phyloP scores from a whole-genome alignment of 2,113 vertebrate species.

The Paratilapia polleni region DNA sequence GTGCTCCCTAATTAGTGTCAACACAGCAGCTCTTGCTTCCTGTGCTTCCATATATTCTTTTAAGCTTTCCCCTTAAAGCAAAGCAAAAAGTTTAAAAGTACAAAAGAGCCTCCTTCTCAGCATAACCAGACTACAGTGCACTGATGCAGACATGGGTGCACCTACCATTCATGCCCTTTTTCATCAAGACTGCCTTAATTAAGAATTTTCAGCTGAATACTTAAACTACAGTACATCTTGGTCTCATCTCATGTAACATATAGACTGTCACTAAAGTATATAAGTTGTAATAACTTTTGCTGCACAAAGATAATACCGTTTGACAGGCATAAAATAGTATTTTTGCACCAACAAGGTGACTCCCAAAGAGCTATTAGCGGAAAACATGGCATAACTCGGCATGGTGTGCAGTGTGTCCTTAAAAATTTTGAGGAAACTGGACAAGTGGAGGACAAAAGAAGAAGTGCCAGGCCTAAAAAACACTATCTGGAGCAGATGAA shows the following conservation, averaged over 20 bases:
- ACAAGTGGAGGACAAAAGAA: no score
- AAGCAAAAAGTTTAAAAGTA: not conserved
- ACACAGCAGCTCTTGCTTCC: constrained; percentile 9
- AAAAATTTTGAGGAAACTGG: no score
- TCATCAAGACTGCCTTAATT: not conserved
- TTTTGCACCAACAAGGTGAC: no score
- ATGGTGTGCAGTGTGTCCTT: no score
- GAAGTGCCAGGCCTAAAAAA: no score
- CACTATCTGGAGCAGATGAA: no score
- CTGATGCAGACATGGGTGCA: not conserved
- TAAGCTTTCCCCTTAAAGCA: not conserved
- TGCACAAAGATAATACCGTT: not conserved
- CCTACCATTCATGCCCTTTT: not conserved
- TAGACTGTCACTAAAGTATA: not conserved
- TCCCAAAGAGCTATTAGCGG: no score
- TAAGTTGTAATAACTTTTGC: not conserved
- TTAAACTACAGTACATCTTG: not conserved
- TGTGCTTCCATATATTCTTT: not conserved
- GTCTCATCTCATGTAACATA: not conserved
- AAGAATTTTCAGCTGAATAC: not conserved
- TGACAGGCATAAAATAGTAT: no score
- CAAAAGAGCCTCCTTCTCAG: not conserved
- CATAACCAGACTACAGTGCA: not conserved
- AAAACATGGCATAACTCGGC: no score
- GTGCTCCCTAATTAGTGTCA: constrained; percentile 52